phyloP scores from a whole-genome alignment of 2,113 vertebrate species.

The Origma solitaria region DNA sequence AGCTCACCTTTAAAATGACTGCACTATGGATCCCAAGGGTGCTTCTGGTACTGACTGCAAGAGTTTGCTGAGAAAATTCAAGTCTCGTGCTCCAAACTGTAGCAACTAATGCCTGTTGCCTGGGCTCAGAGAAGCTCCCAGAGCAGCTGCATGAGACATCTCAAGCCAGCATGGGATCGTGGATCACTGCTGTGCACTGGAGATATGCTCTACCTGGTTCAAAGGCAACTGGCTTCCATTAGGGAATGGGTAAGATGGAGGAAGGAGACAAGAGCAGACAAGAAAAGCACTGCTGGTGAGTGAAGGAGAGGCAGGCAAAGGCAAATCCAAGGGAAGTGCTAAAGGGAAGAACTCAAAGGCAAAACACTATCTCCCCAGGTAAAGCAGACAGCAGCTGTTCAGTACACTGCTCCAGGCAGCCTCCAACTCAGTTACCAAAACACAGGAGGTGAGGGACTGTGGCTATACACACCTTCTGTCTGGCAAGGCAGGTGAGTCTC shows the following conservation, averaged over 20 bases:
- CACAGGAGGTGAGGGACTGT: background rate
- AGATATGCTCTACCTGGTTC: background rate
- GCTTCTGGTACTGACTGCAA: background rate
- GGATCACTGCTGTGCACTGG: background rate
- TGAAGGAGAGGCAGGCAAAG: background rate
- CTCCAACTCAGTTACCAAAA: background rate
- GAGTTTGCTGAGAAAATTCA: background rate
- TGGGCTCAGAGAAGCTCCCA: background rate
- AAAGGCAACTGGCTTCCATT: background rate
- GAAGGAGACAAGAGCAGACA: background rate
- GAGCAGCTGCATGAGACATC: background rate
- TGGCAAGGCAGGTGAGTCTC: background rate
- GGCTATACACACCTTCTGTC: background rate
- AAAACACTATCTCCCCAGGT: background rate
- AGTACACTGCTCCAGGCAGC: background rate
- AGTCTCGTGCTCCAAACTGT: background rate
- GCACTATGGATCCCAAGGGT: background rate
- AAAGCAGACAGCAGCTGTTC: background rate
- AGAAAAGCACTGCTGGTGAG: background rate
- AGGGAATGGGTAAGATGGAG: background rate
- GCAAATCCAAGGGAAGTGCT: background rate
- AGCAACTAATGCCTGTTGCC: background rate
- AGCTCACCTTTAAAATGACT: background rate
- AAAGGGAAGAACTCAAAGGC: background rate
- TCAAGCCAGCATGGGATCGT: accelerated